Evolutionary conservation across 2,113 vertebrate genomes (phyloP).

Genomic region (Oxygymnocypris stewartii): DNA sequence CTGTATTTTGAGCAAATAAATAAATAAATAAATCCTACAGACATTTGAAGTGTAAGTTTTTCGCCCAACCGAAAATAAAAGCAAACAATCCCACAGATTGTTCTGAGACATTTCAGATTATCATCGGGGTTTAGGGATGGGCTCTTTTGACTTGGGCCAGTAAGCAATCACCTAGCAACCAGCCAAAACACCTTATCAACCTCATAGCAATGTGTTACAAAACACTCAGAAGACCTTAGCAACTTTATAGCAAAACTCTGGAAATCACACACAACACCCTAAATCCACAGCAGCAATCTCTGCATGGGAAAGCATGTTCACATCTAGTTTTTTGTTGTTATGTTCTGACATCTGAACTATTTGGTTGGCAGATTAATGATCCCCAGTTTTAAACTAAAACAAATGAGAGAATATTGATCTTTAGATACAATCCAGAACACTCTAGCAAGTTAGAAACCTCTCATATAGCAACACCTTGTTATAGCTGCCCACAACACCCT

Average conservation of each 20-base stretch:
- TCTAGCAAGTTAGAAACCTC: not conserved
- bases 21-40: not conserved
- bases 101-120: not conserved
- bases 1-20: not conserved
- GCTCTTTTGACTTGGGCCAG: not conserved
- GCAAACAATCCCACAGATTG: not conserved
- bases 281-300: not conserved
- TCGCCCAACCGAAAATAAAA: not conserved
- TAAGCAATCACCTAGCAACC: constrained; percentile 15
- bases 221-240: not conserved
- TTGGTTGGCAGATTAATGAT: not conserved
- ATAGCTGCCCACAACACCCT: not conserved
- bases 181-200: not conserved
- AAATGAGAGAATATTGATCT: not conserved
- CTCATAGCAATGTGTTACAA: not conserved
- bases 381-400: not conserved
- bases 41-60: not conserved
- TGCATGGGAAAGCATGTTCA: too few species aligned
- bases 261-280: not conserved
- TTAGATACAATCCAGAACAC: not conserved
- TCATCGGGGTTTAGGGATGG: not conserved
- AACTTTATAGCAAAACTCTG: not conserved
- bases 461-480: not conserved
- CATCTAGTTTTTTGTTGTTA: too few species aligned
- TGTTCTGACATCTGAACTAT: not conserved